Evolutionary conservation across 2,888 invertebrate genomes (phyloP), one percentile per base, ranked within the genome.

Genomic region (Keiferia lycopersicella): DNA sequence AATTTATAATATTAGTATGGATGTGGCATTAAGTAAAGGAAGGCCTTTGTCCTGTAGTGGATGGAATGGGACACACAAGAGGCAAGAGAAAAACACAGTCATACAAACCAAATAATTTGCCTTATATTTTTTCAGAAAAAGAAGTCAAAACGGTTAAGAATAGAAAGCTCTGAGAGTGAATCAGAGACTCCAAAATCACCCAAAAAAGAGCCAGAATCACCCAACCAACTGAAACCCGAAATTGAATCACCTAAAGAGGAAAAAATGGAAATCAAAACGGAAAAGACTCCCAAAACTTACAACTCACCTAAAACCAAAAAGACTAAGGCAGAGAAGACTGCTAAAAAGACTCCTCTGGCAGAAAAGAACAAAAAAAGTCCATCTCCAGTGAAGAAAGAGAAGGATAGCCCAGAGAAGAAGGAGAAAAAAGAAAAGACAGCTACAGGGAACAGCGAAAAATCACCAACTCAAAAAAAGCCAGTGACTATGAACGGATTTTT

Each of bases 141-240:
- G 67, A 87, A 82, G 73, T 20, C 68, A 10, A 91, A 91, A 76
- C 81, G 89, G 0, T 86, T 82, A 66, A 73, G 88, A 20, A 88
- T 89, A 69, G 85, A 86, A 45, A 91, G 90, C 61, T 87, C 88
- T 0, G 82, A 76, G 11, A 88, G 88, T 75, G 91, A 91, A 64
- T 51, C 80, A 0, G 83, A 82, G 12, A 60, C 67, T 64, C 57
- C 68, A 68, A 58, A 68, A 68, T 48, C 64, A 38, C 60, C 53
- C 45, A 61, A 57, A 61, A 57, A 26, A 6, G 30, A 56, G 26
- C 56, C 56, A 30, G 56, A 56, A 57, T 56, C 70, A 30, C 48
- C 68, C 26, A 7, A 26, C 0, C n/a, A 66, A 66, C n/a, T 62
- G 61, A 58, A 45, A 66, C n/a, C 22, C 2, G n/a, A 30, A 12